Evolutionary conservation across 1,140 invertebrate genomes (phyloP), one percentile per base, ranked within the genome.

Genomic region (Myzus persicae): DNA sequence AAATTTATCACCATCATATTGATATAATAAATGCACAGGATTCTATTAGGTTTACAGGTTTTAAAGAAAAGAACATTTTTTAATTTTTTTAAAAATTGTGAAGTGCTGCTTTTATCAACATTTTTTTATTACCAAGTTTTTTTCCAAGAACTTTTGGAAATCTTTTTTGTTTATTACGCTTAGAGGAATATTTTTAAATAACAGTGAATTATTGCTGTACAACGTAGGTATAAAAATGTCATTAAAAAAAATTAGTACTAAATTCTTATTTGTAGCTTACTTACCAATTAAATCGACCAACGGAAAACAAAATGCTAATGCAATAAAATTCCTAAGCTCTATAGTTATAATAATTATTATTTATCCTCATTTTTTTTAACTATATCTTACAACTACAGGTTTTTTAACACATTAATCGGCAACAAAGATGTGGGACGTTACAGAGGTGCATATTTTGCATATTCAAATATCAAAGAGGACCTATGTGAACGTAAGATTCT

Each of bases 401-500:
- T 85, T 82, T 84, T 8, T 54, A 5, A n/a, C 48, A 85, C 14
- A 85, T 84, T 93, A 46, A 46, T 93, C 6, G 91, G 91, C 6
- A 54, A 40, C 8, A 84, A 48, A 26, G 76, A 93, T 38, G 18
- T 51, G 20, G 81, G 44, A 24, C 91, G 46, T 24, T 93, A 51
- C 14, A 54, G n/a, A 85, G 81, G 84, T 40, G 91, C 91, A 1
- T 85, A 31, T 54, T 18, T 85, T 26, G 46, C 91, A 38, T 93
- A 85, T 82, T 48, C 46, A 85, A 22, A 51, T 20, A 93, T 93
- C 42, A 93, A 93, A 85, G 76, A 93, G 2, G 46, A 93, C 42
- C 54, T 93, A 20, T 93, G 11, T 42, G 38, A 85, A 85, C 44
- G 36, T 2, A 85, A 93, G n/a, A 85, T 85, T 22, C 36, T 93